A percentile compares a stretch with the other conserved stretches of the same genome.
phyloP scores from a whole-genome alignment of 2,113 vertebrate species.

The Cinclus cinclus region DNA sequence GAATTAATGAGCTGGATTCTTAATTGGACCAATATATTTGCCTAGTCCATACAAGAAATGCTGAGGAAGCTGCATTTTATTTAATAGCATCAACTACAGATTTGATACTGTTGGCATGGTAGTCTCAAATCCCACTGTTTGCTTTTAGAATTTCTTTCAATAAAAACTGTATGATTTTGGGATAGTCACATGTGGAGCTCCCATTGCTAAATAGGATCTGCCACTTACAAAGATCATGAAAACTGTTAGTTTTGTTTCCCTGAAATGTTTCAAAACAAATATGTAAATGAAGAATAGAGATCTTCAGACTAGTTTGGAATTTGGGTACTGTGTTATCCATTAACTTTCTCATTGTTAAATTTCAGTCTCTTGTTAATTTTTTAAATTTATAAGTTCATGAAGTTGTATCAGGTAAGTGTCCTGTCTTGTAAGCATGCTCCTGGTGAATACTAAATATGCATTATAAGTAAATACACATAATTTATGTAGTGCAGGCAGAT shows the following conservation, averaged over 20 bases:
- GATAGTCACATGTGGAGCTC: not conserved
- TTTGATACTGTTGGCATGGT: not conserved
- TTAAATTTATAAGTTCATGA: not conserved
- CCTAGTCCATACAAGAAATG: not conserved
- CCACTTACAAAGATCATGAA: not conserved
- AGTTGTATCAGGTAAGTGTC: not conserved
- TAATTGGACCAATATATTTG: not conserved
- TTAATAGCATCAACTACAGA: not conserved
- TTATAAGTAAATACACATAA: not conserved
- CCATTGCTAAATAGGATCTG: not conserved
- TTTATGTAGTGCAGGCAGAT: not conserved
- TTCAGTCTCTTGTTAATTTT: not conserved
- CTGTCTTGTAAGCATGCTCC: not conserved
- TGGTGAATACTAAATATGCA: not conserved
- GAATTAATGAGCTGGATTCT: not conserved
- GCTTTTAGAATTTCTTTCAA: not conserved
- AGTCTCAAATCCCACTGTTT: not conserved
- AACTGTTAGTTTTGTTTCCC: not conserved
- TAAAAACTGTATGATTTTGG: not conserved
- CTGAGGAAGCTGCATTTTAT: not conserved
- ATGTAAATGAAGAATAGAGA: not conserved
- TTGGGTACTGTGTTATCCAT: not conserved
- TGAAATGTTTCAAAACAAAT: not conserved
- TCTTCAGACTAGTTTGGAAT: not conserved
- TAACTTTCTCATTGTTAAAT: not conserved